phyloP scores from a whole-genome alignment of 2,888 invertebrate species.

The Pristionchus exspectatus region DNA sequence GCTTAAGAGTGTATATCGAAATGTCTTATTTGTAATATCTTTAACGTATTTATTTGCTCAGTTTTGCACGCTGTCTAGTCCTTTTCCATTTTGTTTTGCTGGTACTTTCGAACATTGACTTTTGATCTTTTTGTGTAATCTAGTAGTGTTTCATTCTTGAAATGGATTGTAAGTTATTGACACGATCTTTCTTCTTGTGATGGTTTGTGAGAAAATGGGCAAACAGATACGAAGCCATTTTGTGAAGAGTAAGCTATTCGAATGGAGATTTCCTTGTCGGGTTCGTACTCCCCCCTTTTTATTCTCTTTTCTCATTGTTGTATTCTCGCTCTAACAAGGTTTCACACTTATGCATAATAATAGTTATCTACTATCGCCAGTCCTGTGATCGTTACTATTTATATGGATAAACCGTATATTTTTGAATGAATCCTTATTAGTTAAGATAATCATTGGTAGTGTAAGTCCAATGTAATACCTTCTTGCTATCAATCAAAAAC shows the following conservation, averaged over 20 bases:
- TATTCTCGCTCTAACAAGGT: slow-evolving; percentile 31
- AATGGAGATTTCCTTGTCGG: background rate
- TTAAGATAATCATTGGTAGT: background rate
- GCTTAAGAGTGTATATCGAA: background rate
- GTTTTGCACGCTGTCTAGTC: slow-evolving; percentile 37
- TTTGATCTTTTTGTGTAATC: background rate
- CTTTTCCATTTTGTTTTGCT: background rate
- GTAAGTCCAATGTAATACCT: slow-evolving; percentile 21
- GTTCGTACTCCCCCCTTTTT: background rate
- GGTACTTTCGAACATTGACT: background rate
- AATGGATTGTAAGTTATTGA: slow-evolving; percentile 25
- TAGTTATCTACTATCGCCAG: background rate
- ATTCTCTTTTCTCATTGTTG: background rate
- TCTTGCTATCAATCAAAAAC: background rate
- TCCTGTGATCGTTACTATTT: slow-evolving; percentile 3
- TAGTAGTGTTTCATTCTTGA: slow-evolving; percentile 6
- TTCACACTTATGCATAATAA: slow-evolving; percentile 8
- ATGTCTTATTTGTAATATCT: background rate
- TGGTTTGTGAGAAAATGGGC: slow-evolving; percentile 16
- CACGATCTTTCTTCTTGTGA: slow-evolving; percentile 26
- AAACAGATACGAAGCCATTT: background rate
- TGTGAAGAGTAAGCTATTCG: slow-evolving; percentile 20
- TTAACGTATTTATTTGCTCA: background rate
- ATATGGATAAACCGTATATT: background rate
- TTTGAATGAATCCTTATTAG: background rate